Base-by-base conservation (phyloP, 1,140 invertebrate genomes). In the Drosophila tsacasi region DNA sequence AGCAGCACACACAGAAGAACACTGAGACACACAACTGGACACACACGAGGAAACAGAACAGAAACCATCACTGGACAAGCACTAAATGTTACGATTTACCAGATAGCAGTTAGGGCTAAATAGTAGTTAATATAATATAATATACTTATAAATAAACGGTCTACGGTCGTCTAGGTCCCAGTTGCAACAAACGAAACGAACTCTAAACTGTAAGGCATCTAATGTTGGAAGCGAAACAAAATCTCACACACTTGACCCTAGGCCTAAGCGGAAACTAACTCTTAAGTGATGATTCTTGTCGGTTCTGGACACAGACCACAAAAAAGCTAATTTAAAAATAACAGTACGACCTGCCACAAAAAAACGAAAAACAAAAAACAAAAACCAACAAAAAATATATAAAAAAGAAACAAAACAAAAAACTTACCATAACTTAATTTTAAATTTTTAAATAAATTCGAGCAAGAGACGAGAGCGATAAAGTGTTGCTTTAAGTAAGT, bases 341-440 rank as follows among this genome's bases (percentile, higher is more conserved):
- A 87, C 83, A 87, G 83, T 89, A 87, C 84, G 84, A 87, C 83
- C 83, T 87, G 83, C 83, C 83, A 87, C 83, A 84, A 79, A 65
- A 83, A 42, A 47, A 9, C 5, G 32, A 13, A 49, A 30, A 66
- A 62, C 9, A 13, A 49, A 30, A 66, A 62, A 44, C 46, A 44
- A 40, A 61, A 68, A 42, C 21, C 23, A 64, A 39, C 32, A 63
- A 57, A 52, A 69, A 69, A 55, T 8, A 44, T 6, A 73, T 7
- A 42, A 68, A 50, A 52, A 25, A 49, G 46, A 42, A 75, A 73
- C 58, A 65, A 42, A 75, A 73, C 58, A 65, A 67, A 62, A 71
- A 71, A 72, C 80, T 80, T 77, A 83, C 71, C 46, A 79, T 84
- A 78, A 63, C 50, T 42, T 81, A 81, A 83, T 72, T 83, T 89